phyloP scores from a whole-genome alignment of 2,888 invertebrate genomes.

The Minunthozetes semirufus region DNA sequence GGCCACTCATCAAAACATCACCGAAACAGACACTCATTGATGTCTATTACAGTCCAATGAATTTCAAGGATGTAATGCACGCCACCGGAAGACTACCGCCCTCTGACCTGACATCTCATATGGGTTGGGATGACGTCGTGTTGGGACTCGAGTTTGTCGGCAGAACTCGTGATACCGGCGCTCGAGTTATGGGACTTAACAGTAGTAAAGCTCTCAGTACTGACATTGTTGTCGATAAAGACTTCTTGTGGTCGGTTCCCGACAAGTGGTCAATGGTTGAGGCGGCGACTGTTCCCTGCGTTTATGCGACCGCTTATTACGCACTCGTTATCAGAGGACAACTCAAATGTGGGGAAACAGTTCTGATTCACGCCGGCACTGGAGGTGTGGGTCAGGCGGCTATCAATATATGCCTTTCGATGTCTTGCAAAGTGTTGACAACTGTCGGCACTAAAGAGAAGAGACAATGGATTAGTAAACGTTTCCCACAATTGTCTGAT shows the following conservation, averaged over 20 bases:
- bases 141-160: slow-evolving; percentile 50
- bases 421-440: slow-evolving; percentile 50
- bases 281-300: slow-evolving; percentile 50
- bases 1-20: slow-evolving; percentile 47
- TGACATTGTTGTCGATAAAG: slow-evolving; percentile 50
- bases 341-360: slow-evolving; percentile 42
- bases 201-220: slow-evolving; percentile 51
- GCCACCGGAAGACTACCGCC: slow-evolving; percentile 94
- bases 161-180: slow-evolving; percentile 43
- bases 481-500: slow-evolving; percentile 50
- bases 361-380: slow-evolving; percentile 47
- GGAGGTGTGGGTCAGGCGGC: slow-evolving; percentile 45
- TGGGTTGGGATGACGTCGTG: slow-evolving; percentile 52
- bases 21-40: slow-evolving; percentile 58
- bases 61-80: slow-evolving; percentile 71
- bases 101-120: slow-evolving; percentile 60
- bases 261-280: slow-evolving; percentile 51
- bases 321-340: slow-evolving; percentile 52
- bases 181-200: slow-evolving; percentile 48
- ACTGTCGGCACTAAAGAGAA: slow-evolving; percentile 50
- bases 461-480: slow-evolving; percentile 48
- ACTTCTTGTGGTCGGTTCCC: slow-evolving; percentile 49
- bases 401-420: slow-evolving; percentile 46
- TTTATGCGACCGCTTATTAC: slow-evolving; percentile 51
- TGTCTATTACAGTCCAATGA: slow-evolving; percentile 51